phyloP scores from a whole-genome alignment of 2,888 invertebrate species.

The Hypercompe scribonia region DNA sequence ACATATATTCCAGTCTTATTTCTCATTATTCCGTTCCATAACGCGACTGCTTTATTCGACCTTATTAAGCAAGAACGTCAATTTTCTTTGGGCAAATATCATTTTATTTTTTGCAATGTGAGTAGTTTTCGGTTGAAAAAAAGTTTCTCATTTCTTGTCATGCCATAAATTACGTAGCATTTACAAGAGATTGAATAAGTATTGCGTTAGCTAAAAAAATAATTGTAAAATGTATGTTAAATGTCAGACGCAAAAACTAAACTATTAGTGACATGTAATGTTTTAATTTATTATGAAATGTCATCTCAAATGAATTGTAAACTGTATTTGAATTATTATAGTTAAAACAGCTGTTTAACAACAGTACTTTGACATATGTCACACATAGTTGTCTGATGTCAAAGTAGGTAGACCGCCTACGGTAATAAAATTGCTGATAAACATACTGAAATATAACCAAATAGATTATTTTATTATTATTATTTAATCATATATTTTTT shows the following conservation, averaged over 20 bases:
- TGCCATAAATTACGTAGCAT: not conserved
- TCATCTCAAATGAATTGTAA: too few species aligned
- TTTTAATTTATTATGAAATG: too few species aligned
- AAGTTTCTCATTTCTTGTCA: not conserved
- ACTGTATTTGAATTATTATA: too few species aligned
- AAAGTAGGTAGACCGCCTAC: too few species aligned
- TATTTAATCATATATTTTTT: too few species aligned
- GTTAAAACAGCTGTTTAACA: not conserved
- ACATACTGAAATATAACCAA: too few species aligned
- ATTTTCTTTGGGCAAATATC: not conserved
- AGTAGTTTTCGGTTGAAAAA: not conserved
- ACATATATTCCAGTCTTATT: conserved; percentile 10
- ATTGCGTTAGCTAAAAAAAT: not conserved
- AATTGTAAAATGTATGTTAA: not conserved
- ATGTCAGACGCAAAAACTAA: too few species aligned
- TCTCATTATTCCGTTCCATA: conserved; percentile 31
- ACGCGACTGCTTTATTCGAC: conserved; percentile 35
- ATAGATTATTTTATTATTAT: too few species aligned
- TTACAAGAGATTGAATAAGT: not conserved
- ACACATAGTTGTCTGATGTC: too few species aligned
- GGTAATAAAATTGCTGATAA: too few species aligned
- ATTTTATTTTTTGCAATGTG: not conserved
- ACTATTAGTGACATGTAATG: too few species aligned
- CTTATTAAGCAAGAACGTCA: conserved; percentile 26
- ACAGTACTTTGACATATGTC: too few species aligned